Conservation (phyloP, 2,113 vertebrate genomes). For the Entelurus aequoreus region DNA sequence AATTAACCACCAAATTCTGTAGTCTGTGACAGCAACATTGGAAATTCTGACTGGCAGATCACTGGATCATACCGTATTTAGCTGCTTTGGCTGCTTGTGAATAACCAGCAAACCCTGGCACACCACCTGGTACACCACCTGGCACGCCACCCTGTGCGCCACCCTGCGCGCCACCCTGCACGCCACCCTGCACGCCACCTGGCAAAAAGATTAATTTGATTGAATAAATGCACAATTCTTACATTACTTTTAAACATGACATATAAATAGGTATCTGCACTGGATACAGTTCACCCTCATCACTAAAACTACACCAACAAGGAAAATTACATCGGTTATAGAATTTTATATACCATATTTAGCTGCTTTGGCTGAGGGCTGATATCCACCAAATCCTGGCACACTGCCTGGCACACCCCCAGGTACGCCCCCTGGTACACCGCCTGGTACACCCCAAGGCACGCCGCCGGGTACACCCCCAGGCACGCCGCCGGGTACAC, state of each 20-base stretch:
- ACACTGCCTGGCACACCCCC: constrained; percentile 1
- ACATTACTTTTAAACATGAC: neutral
- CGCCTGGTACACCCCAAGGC: neutral
- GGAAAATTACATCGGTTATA: neutral
- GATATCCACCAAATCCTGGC: constrained; percentile 5
- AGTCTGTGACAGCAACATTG: no score
- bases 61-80: neutral
- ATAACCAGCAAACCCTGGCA: neutral
- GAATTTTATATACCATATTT: neutral
- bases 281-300: constrained; percentile 14
- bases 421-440: neutral
- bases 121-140: constrained; percentile 7
- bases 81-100: constrained; percentile 1
- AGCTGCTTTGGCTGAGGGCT: neutral
- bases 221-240: neutral
- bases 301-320: constrained; percentile 32
- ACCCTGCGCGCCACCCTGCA: constrained; percentile 9
- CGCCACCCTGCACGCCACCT: constrained; percentile 31
- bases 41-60: no score
- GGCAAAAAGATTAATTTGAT: neutral
- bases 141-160: constrained; percentile 4
- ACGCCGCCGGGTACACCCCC: constrained; percentile 30
- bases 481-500: constrained; percentile 23
- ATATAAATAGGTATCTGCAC: neutral
- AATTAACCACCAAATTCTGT: no score